Evolutionary conservation across 2,113 vertebrate species (phyloP), one percentile per base, ranked within the genome.

Genomic region (Stictonetta naevosa): DNA sequence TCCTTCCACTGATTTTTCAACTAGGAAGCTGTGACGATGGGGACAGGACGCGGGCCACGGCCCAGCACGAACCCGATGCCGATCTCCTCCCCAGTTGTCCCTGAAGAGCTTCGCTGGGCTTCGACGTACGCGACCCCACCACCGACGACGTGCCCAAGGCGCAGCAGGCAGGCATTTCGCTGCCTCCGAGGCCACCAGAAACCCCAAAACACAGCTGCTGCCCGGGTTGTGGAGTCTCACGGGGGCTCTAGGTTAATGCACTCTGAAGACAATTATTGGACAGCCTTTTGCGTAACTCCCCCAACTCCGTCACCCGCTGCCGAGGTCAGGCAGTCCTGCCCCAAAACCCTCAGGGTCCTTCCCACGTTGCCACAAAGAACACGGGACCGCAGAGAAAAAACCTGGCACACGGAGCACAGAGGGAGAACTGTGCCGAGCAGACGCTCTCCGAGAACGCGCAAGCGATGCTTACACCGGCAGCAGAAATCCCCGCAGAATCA

Each of bases 311-410:
- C 63, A 11, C 11, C 31, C 23, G 33, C 55, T 36, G n/a, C 25
- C 2, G 0, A 76, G 33, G 28, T 68, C 36, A 20, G 7, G 26
- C n/a, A 33, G 25, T 6, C 59, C 46, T 1, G 7, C n/a, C 38
- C 25, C 11, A 1, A 60, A 74, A 16, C 34, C 67, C 75, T 40
- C 13, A 0, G 21, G 4, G 48, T 5, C 34, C 50, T 83, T 46
- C 28, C 33, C 34, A 2, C 17, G 40, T 23, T 5, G 8, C 12
- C 52, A 38, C 42, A 36, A 71, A 76, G 42, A 52, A 31, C 1
- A 28, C 6, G 13, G 17, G 1, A 11, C 12, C 9, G 0, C 13
- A n/a, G 29, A 22, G n/a, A 3, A 52, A 71, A 42, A 33, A n/a
- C 5, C 15, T 2, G 50, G 23, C 48, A 25, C 50, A 22, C 6